phyloP scores from a whole-genome alignment of 2,113 vertebrate species.

The Gnathonemus longibarbis region DNA sequence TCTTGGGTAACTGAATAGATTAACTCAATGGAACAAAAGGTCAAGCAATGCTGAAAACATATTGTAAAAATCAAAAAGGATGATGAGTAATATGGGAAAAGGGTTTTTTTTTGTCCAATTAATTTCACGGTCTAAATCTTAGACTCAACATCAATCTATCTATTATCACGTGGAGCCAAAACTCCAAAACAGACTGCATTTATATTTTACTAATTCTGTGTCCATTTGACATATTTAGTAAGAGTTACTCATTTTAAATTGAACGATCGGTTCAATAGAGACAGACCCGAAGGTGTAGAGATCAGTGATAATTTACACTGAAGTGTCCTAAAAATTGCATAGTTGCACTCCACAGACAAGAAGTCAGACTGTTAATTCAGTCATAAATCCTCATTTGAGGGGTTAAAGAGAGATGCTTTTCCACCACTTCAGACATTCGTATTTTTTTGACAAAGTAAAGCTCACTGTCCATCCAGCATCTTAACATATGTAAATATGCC shows the following conservation, averaged over 20 bases:
- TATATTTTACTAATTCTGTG: not conserved
- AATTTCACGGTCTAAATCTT: not conserved
- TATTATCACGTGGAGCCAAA: not conserved
- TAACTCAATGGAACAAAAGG: constrained; percentile 57
- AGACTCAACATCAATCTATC: not conserved
- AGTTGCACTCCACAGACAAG: not conserved
- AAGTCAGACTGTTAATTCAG: not conserved
- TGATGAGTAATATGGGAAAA: not conserved
- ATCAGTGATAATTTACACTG: not conserved
- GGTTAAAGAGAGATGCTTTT: constrained; percentile 47
- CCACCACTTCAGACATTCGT: constrained; percentile 40
- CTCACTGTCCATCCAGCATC: constrained; percentile 62
- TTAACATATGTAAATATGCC: constrained; percentile 69
- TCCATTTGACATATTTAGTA: not conserved
- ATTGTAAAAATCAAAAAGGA: not conserved
- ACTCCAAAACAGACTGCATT: not conserved
- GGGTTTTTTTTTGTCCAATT: not conserved
- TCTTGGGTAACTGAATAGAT: constrained; percentile 67
- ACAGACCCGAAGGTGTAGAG: not conserved
- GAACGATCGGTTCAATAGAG: not conserved
- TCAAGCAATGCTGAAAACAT: constrained; percentile 38
- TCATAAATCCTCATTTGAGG: constrained; percentile 22
- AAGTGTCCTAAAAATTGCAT: not conserved
- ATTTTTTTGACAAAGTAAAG: constrained; percentile 56
- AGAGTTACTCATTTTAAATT: not conserved